Evolutionary conservation across 2,888 invertebrate genomes (phyloP).

Genomic region (Cephus sareptanus): DNA sequence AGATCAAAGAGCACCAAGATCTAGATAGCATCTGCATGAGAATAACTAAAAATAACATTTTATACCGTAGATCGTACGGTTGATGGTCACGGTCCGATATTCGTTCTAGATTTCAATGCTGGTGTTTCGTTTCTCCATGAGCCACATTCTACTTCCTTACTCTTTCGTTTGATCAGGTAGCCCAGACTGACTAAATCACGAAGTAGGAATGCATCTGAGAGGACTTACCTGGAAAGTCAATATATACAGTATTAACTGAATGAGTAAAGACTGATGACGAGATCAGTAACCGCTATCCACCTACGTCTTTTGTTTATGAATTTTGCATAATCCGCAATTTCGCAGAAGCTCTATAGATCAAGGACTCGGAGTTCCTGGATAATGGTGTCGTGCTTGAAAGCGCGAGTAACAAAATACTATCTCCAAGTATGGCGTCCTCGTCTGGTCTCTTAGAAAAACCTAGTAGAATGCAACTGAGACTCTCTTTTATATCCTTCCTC

Average conservation of each 20-base stretch:
- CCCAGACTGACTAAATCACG: background rate
- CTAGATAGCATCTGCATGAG: background rate
- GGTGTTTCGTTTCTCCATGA: background rate
- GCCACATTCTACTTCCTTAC: background rate
- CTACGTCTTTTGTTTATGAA: background rate
- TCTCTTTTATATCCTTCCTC: background rate
- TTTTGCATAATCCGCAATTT: background rate
- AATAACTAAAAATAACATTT: background rate
- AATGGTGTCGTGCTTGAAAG: constrained; percentile 39
- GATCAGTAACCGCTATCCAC: background rate
- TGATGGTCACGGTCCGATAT: background rate
- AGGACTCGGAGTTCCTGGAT: background rate
- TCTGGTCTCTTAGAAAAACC: constrained; percentile 42
- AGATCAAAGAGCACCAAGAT: background rate
- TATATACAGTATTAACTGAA: background rate
- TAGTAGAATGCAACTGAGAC: constrained; percentile 41
- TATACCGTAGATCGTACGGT: background rate
- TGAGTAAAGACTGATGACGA: background rate
- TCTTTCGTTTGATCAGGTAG: background rate
- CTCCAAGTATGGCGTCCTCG: constrained; percentile 47
- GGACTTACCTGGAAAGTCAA: background rate
- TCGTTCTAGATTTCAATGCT: background rate
- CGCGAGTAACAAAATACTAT: constrained; percentile 58
- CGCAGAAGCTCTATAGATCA: background rate
- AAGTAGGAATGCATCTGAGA: background rate